A percentile compares a stretch with the other conserved stretches of the same genome.
Evolutionary conservation across 2,113 vertebrate genomes (phyloP).

Genomic region (Austrofundulus limnaeus): DNA sequence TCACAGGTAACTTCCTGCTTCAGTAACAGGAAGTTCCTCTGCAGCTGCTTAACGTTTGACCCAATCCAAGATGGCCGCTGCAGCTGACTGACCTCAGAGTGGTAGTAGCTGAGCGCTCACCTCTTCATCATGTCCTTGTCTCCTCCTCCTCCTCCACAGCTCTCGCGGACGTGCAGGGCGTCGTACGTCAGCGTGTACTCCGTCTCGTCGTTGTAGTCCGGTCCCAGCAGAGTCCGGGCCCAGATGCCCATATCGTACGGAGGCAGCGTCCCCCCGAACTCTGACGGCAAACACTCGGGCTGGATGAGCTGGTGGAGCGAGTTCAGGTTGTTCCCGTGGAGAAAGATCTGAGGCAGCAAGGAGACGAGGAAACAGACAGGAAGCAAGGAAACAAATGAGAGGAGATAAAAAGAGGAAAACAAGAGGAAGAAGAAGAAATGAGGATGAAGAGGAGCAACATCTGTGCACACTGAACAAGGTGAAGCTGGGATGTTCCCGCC

Average conservation of each 20-base stretch:
- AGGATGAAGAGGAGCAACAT: background rate
- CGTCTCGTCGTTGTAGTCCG: slow-evolving; percentile 93
- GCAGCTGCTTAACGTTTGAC: no score
- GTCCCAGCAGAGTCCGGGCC: slow-evolving; percentile 94
- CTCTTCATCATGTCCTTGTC: slow-evolving; percentile 85
- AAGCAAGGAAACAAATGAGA: no score
- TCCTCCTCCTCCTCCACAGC: slow-evolving; percentile 54
- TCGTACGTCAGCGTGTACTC: slow-evolving; percentile 91
- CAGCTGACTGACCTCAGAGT: no score
- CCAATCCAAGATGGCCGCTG: no score
- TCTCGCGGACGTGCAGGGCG: slow-evolving; percentile 78
- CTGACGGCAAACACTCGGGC: slow-evolving; percentile 94
- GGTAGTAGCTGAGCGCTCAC: slow-evolving; percentile 14
- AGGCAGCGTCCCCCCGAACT: slow-evolving; percentile 94
- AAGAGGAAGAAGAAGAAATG: no score
- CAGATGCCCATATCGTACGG: slow-evolving; percentile 98
- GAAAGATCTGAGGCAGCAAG: slow-evolving; percentile 86
- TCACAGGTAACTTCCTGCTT: no score
- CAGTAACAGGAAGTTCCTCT: no score
- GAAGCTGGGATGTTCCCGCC: accelerated
- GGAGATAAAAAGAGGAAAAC: no score
- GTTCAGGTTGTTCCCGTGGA: slow-evolving; percentile 98
- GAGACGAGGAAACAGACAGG: background rate
- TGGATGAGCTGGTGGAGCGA: slow-evolving; percentile 95
- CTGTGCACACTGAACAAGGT: accelerated